Evolutionary conservation across 2,113 vertebrate species (phyloP).

Genomic region (Neotragus moschatus): DNA sequence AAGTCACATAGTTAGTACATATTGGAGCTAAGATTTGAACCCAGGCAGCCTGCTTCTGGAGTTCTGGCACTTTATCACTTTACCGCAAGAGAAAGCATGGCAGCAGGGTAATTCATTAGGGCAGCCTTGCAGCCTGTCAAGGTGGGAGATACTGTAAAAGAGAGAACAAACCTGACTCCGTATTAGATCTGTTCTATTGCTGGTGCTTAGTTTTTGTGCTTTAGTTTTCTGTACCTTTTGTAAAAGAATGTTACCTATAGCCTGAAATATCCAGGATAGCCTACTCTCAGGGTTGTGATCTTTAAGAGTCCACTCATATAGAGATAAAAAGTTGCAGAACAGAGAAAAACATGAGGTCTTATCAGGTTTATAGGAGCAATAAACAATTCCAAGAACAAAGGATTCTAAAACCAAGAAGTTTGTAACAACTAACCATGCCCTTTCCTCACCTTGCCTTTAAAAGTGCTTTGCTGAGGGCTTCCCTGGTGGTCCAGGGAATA

Average conservation of each 20-base stretch:
- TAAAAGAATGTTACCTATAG: not conserved
- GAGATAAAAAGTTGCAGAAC: not conserved
- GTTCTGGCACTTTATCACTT: not conserved
- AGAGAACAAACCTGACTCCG: not conserved
- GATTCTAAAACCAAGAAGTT: not conserved
- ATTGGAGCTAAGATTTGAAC: not conserved
- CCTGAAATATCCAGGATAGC: not conserved
- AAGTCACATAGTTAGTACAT: not conserved
- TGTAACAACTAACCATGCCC: not conserved
- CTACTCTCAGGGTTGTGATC: not conserved
- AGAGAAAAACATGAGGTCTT: not conserved
- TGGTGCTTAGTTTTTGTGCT: not conserved
- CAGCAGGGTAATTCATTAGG: not conserved
- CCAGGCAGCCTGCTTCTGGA: not conserved
- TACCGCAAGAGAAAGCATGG: not conserved
- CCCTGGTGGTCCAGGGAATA: not conserved
- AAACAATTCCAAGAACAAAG: not conserved
- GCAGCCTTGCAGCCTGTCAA: accelerated
- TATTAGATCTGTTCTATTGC: not conserved
- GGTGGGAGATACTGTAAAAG: not conserved
- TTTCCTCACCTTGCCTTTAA: not conserved
- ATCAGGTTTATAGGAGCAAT: not conserved
- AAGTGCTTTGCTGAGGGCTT: not conserved
- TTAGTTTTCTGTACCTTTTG: not conserved
- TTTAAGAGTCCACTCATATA: not conserved